These are phyloP conservation scores for Eumaeus atala DNA, from an alignment of 1,140 invertebrate genomes.

Conservation along the genomic window DNA sequence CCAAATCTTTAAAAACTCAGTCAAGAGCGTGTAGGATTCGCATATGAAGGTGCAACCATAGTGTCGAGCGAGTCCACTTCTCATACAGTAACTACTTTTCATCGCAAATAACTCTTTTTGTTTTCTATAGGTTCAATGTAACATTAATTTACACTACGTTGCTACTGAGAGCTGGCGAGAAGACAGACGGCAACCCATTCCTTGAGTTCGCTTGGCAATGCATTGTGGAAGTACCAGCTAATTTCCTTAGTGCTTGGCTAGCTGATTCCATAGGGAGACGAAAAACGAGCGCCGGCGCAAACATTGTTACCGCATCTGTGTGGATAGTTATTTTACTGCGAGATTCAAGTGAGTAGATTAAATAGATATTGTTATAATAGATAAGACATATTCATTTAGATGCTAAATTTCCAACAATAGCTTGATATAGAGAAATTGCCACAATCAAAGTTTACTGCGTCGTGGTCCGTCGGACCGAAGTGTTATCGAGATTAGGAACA, in stretches of 20 bases:
- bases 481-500: too few species aligned
- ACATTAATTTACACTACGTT: conserved; percentile 77
- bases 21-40: too few species aligned
- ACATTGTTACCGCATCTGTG: conserved; percentile 50
- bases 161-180: conserved; percentile 76
- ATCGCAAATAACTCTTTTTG: too few species aligned
- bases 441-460: too few species aligned
- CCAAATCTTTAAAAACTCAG: too few species aligned
- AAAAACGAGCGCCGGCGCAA: conserved; percentile 67
- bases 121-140: conserved; percentile 24
- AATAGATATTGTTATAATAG: background rate
- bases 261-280: conserved; percentile 74
- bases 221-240: conserved; percentile 77
- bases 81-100: too few species aligned
- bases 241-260: conserved; percentile 55
- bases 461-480: too few species aligned
- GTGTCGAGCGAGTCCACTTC: too few species aligned
- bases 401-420: too few species aligned
- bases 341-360: conserved; percentile 44
- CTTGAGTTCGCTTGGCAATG: conserved; percentile 80
- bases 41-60: too few species aligned
- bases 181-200: conserved; percentile 80
- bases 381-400: background rate
- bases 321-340: conserved; percentile 66
- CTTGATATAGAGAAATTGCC: too few species aligned